These are phyloP conservation scores for Lydus trimaculatus DNA, from an alignment of 2,888 invertebrate genomes.

Conservation along the genomic window DNA sequence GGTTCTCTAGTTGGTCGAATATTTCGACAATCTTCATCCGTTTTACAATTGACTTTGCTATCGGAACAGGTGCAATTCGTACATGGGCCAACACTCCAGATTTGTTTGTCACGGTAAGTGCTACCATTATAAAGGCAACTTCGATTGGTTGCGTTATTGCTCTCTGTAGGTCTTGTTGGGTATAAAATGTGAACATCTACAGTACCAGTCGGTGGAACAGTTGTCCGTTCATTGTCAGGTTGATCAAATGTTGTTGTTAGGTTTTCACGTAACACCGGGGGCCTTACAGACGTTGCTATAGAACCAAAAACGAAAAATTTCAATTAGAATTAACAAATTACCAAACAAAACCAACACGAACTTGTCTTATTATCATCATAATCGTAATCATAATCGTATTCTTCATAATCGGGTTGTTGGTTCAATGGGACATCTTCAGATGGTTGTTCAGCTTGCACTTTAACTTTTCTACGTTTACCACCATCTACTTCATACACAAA, in stretches of 20 bases:
- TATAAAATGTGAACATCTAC: slow-evolving; percentile 47
- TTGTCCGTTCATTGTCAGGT: slow-evolving; percentile 55
- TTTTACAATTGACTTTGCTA: slow-evolving; percentile 68
- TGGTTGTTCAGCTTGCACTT: slow-evolving; percentile 32
- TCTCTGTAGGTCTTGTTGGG: slow-evolving; percentile 41
- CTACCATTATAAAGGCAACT: slow-evolving; percentile 57
- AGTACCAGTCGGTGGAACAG: slow-evolving; percentile 47
- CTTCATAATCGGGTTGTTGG: slow-evolving; percentile 53
- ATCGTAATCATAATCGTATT: slow-evolving; percentile 52
- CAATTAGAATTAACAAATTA: neutral
- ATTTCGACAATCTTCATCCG: slow-evolving; percentile 62
- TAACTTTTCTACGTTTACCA: slow-evolving; percentile 37
- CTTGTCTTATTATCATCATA: slow-evolving; percentile 46
- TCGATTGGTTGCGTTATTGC: slow-evolving; percentile 38
- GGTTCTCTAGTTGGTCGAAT: slow-evolving; percentile 42
- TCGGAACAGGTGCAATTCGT: slow-evolving; percentile 75
- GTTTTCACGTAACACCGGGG: slow-evolving; percentile 42
- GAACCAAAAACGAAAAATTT: neutral
- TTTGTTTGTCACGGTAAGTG: slow-evolving; percentile 67
- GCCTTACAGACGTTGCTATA: slow-evolving; percentile 20
- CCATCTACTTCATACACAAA: slow-evolving; percentile 46
- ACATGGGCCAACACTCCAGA: slow-evolving; percentile 74
- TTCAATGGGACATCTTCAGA: slow-evolving; percentile 41
- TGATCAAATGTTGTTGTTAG: slow-evolving; percentile 49
- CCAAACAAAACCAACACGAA: slow-evolving; percentile 19